Conservation (phyloP, 2,888 invertebrate genomes). For the Dicyrtoma fusca region DNA sequence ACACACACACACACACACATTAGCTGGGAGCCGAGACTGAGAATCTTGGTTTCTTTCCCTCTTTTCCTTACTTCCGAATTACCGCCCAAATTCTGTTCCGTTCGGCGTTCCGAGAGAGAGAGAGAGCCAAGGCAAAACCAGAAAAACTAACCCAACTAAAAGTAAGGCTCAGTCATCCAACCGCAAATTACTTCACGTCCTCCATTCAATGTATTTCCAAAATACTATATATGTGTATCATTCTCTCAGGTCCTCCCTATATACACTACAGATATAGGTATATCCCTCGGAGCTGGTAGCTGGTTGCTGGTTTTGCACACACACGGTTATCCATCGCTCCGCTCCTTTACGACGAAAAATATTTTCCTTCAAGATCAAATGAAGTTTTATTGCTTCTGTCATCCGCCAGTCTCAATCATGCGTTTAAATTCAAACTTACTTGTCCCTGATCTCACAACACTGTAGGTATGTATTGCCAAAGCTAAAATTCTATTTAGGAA, state of each 20-base stretch:
- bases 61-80: conserved; percentile 8
- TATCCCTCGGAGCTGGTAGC: too few relatives aligned
- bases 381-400: conserved; percentile 30
- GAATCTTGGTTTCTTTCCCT: not conserved
- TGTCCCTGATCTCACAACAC: not conserved
- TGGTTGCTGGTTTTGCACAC: too few relatives aligned
- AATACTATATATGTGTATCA: conserved; percentile 4
- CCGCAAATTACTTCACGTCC: conserved; percentile 26
- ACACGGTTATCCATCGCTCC: too few relatives aligned
- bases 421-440: conserved; percentile 20
- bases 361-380: conserved; percentile 24
- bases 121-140: not conserved
- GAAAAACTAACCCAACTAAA: conserved; percentile 8
- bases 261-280: not conserved
- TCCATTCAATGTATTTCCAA: conserved; percentile 8
- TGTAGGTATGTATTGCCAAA: not conserved
- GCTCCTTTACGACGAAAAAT: conserved; percentile 4
- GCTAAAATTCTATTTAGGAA: not conserved
- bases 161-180: conserved; percentile 24
- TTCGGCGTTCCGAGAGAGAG: not conserved
- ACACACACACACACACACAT: too few relatives aligned
- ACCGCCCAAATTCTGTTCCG: not conserved
- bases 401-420: conserved; percentile 27
- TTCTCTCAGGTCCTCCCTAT: not conserved
- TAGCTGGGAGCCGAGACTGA: too few relatives aligned